Evolutionary conservation across 2,888 invertebrate species (phyloP), one percentile per base, ranked within the genome.

Genomic region (Pheosia tremula): DNA sequence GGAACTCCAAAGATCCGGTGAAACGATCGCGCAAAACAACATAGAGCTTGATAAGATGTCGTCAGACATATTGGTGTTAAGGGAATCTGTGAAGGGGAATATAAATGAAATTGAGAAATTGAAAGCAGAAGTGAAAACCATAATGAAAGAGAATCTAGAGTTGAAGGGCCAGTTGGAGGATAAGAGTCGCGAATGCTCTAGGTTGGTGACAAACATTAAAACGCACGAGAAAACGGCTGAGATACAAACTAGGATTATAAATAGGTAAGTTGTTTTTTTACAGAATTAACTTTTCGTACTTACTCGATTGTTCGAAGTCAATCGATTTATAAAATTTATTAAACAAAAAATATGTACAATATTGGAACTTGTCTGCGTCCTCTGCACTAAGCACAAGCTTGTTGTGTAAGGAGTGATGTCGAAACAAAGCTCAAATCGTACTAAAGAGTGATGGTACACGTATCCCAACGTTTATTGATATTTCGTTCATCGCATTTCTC

Each of bases 161-260:
- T 54, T 92, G 4, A 86, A 85, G 55, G 74, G 78, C 49, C 74
- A 91, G 54, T 82, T 91, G 0, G 90, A 94, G 58, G 89, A 89
- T 38, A 90, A 86, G 61, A 73, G 64, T 58, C 78, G 77, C 41
- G 86, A 90, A 50, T 85, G 81, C 64, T 79, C 77, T 4, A 83
- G 85, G 60, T 66, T 92, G 13, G 86, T 89, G 58, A 82, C 78
- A 8, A 93, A 93, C 69, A 90, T 91, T 5, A 93, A 90, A 72
- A 93, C 90, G 0, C 89, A 90, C 56, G 89, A 92, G 64, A 93
- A 90, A 69, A 86, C 92, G 0, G 88, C 88, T 0, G 87, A 90
- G 76, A 85, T 93, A 67, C 93, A 92, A 68, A 88, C 82, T 66
- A 86, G 82, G 63, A 91, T 91, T 79, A 90, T 93, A 52, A 86